Conservation (phyloP, 2,888 invertebrate species). For the Falcaria lacertinaria region DNA sequence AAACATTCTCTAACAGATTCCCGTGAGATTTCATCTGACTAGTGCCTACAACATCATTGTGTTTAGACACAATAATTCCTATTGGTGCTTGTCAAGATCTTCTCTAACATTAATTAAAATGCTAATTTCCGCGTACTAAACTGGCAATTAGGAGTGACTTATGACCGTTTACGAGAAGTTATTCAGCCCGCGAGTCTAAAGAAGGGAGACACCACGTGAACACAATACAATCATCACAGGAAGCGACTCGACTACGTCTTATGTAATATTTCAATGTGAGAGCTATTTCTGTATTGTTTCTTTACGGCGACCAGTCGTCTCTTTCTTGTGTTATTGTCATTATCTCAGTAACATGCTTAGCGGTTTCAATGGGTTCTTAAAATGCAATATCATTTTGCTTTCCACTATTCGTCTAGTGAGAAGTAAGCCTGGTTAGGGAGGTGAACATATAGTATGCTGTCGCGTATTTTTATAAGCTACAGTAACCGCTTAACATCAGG, state of each 20-base stretch:
- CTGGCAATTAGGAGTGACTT: neutral
- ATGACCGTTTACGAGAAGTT: neutral
- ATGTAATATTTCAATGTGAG: conserved; percentile 47
- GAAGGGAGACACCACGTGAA: neutral
- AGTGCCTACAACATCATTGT: too few species aligned
- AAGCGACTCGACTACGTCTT: conserved; percentile 33
- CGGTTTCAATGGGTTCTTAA: neutral
- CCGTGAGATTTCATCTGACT: too few species aligned
- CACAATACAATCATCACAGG: conserved; percentile 12
- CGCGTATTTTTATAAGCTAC: too few species aligned
- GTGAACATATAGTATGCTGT: too few species aligned
- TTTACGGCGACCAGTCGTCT: conserved; percentile 27
- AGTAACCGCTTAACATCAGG: too few species aligned
- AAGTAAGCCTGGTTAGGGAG: too few species aligned
- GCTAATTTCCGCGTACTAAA: neutral
- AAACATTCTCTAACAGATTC: too few species aligned
- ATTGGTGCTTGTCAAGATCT: too few species aligned
- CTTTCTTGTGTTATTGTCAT: conserved; percentile 15
- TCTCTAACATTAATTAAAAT: too few species aligned
- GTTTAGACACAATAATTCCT: too few species aligned
- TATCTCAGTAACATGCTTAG: neutral
- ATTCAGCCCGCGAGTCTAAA: neutral
- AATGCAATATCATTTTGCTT: too few species aligned
- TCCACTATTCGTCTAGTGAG: too few species aligned
- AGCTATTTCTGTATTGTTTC: conserved; percentile 30